phyloP scores from a whole-genome alignment of 2,113 vertebrate genomes.

The Diphyllodes magnificus region DNA sequence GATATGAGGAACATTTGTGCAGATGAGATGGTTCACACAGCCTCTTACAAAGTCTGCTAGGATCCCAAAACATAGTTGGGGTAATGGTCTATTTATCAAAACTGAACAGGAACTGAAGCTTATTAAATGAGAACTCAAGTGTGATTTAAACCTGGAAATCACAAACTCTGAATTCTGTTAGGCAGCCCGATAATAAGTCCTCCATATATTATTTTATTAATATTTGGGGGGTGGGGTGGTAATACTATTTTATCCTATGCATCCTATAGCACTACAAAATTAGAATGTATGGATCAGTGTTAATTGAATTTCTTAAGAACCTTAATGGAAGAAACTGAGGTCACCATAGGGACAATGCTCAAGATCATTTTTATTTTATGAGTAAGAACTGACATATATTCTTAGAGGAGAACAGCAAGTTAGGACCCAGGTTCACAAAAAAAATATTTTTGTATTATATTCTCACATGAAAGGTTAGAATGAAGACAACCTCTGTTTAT shows the following conservation, averaged over 20 bases:
- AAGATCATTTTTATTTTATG: neutral
- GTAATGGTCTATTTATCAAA: neutral
- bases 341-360: neutral
- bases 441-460: neutral
- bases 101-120: neutral
- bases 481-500: neutral
- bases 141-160: neutral
- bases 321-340: neutral
- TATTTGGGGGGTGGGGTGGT: accelerated
- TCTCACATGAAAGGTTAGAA: neutral
- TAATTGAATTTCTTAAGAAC: neutral
- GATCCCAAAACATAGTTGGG: neutral
- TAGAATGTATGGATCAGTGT: neutral
- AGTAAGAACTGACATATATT: neutral
- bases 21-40: neutral
- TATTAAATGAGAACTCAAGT: neutral
- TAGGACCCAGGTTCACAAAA: neutral
- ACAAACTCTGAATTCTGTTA: neutral
- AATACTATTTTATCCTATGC: neutral
- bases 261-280: neutral
- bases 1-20: neutral
- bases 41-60: neutral
- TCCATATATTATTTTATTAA: neutral
- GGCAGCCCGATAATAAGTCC: neutral
- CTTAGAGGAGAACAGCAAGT: neutral